phyloP scores from a whole-genome alignment of 2,797 vertebrate genomes.

The Alcedo atthis region DNA sequence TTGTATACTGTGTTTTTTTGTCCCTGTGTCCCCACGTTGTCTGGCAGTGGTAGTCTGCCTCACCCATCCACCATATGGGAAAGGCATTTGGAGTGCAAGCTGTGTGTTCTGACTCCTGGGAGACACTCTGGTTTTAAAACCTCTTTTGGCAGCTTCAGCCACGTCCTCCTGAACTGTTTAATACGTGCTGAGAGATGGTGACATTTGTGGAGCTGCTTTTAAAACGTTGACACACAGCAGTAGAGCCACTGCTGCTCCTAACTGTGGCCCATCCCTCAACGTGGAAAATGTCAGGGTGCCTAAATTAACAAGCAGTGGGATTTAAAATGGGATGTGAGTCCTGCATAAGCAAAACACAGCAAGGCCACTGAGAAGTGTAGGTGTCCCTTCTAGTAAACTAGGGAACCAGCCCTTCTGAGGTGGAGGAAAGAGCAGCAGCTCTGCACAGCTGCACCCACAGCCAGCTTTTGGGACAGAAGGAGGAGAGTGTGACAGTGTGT shows the following conservation, averaged over 20 bases:
- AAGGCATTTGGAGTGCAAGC: background rate
- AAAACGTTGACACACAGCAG: background rate
- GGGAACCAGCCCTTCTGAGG: background rate
- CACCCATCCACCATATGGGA: background rate
- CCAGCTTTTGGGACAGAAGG: background rate
- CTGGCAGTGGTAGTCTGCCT: background rate
- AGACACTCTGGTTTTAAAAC: background rate
- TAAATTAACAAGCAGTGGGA: background rate
- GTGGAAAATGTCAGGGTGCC: slow-evolving; percentile 12
- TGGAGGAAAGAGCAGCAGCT: background rate
- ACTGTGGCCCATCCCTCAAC: background rate
- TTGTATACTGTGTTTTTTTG: accelerated
- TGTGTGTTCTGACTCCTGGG: background rate
- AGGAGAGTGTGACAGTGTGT: accelerated
- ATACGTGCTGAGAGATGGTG: slow-evolving; percentile 15
- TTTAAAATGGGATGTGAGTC: slow-evolving; percentile 12
- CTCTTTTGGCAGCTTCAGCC: background rate
- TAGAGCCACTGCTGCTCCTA: background rate
- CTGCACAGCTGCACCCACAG: background rate
- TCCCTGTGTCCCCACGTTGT: background rate
- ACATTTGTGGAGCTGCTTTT: slow-evolving; percentile 29
- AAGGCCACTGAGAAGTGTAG: background rate
- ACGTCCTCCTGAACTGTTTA: background rate
- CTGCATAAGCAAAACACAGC: background rate
- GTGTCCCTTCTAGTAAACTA: background rate